Conservation (phyloP, 1,140 invertebrate species). For the Sycophila sp. region DNA sequence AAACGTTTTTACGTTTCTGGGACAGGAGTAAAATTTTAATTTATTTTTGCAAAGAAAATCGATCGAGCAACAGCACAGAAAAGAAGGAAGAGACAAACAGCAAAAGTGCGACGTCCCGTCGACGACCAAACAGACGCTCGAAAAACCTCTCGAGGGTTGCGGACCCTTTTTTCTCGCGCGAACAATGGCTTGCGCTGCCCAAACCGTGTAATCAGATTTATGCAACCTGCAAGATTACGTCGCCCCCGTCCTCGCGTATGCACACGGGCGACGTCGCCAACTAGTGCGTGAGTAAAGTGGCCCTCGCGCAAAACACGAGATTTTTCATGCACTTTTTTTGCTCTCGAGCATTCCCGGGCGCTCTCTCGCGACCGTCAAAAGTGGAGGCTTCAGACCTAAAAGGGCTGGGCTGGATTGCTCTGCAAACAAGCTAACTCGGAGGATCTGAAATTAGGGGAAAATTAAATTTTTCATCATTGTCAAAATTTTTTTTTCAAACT, state of each 20-base stretch:
- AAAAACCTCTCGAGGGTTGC: neutral
- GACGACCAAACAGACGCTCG: neutral
- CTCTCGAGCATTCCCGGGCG: too few species aligned
- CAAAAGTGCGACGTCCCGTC: neutral
- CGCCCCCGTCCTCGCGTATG: neutral
- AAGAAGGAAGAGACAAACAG: neutral
- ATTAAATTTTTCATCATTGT: neutral
- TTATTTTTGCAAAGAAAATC: neutral
- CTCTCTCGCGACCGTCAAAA: too few species aligned
- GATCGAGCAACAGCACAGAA: neutral
- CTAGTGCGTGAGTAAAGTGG: too few species aligned
- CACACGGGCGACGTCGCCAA: too few species aligned
- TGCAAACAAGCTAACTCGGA: neutral
- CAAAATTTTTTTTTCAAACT: too few species aligned
- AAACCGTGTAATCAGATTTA: slow-evolving; percentile 24
- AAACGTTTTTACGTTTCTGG: too few species aligned
- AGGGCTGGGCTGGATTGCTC: too few species aligned
- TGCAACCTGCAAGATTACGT: slow-evolving; percentile 23
- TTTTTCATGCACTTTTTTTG: too few species aligned
- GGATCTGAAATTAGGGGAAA: neutral
- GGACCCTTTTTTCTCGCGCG: neutral
- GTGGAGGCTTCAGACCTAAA: too few species aligned
- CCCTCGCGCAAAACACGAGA: too few species aligned
- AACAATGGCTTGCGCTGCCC: slow-evolving; percentile 5
- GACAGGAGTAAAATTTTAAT: neutral